Base-by-base conservation (phyloP, 2,888 invertebrate species). In the Sminthurinus aureus region DNA sequence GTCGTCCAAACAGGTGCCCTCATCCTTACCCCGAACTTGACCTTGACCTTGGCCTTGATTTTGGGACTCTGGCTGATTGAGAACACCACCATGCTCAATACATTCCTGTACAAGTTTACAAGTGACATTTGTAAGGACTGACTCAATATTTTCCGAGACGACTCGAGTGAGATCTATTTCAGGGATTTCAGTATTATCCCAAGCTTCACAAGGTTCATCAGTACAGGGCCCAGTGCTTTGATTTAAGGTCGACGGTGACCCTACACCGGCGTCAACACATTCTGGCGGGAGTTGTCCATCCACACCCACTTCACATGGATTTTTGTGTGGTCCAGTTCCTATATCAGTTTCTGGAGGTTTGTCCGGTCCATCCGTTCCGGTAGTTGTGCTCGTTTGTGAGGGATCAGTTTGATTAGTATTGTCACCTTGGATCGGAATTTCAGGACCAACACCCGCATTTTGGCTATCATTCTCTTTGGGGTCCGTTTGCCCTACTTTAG, bases 71-170 rank as follows among this genome's bases (percentile, higher is more conserved):
- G 67, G 12, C n/a, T 20, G n/a, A 13, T 67, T 11, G 11, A 8
- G 67, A 67, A 20, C 12, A 13, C 67, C 67, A 20, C 22, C 64
- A 0, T 9, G 24, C 15, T 79, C 73, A 20, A 73, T 64, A 73
- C 83, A 79, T 15, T 83, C 69, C 4, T 73, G 20, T 38, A 67
- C 24, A 24, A 83, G 13, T 15, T 78, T 69, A 4, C 51, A 18
- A 12, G n/a, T 18, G 15, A 79, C 50, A 11, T 79, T 64, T 26
- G n/a, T 26, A 11, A 83, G 79, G 12, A 83, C 8, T 1, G 38
- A 8, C 22, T 83, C 67, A 20, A 79, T 13, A 24, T 74, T 83
- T 9, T 20, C n/a, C 13, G 81, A 81, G 3, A 73, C 81, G 0
- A 67, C 79, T n/a, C 15, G 26, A n/a, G 71, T 58, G 20, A 82